These are phyloP conservation scores for Ageneiosus marmoratus DNA, from an alignment of 2,113 vertebrate species.

Conservation along the genomic window DNA sequence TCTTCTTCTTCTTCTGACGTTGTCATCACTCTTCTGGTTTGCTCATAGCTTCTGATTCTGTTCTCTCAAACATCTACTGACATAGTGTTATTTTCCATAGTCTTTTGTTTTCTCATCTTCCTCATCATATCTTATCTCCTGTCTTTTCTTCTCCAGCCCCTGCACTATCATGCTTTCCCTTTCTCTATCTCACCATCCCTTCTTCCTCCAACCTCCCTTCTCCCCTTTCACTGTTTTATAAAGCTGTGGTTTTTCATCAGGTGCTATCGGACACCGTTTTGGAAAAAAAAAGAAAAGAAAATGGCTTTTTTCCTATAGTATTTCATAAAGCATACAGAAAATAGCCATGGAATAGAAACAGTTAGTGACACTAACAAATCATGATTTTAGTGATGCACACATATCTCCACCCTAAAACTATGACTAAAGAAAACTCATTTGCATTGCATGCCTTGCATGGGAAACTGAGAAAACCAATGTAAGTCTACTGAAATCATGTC, in stretches of 20 bases:
- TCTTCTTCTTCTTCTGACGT: constrained; percentile 52
- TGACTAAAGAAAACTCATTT: constrained; percentile 68
- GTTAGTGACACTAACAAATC: constrained; percentile 30
- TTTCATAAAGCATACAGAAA: constrained; percentile 17
- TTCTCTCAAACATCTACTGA: constrained; percentile 49
- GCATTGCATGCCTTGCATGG: constrained; percentile 96
- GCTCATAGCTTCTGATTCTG: constrained; percentile 42
- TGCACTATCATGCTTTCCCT: constrained; percentile 46
- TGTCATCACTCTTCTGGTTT: constrained; percentile 58
- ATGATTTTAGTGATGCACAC: constrained; percentile 47
- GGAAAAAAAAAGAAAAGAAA: constrained; percentile 34
- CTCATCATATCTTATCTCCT: constrained; percentile 58
- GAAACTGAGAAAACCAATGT: constrained; percentile 77
- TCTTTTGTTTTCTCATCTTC: constrained; percentile 43
- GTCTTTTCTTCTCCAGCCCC: constrained; percentile 51
- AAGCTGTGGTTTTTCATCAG: constrained; percentile 54
- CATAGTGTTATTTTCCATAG: constrained; percentile 42
- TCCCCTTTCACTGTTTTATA: constrained; percentile 37
- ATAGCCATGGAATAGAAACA: constrained; percentile 1
- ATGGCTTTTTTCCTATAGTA: constrained; percentile 49
- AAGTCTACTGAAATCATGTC: constrained; percentile 75
- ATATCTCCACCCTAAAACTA: constrained; percentile 45
- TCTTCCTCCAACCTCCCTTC: neutral
- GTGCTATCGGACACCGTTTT: constrained; percentile 48
- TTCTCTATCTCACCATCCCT: constrained; percentile 43